Evolutionary conservation across 2,797 vertebrate species (phyloP).

Genomic region (Siniperca scherzeri): DNA sequence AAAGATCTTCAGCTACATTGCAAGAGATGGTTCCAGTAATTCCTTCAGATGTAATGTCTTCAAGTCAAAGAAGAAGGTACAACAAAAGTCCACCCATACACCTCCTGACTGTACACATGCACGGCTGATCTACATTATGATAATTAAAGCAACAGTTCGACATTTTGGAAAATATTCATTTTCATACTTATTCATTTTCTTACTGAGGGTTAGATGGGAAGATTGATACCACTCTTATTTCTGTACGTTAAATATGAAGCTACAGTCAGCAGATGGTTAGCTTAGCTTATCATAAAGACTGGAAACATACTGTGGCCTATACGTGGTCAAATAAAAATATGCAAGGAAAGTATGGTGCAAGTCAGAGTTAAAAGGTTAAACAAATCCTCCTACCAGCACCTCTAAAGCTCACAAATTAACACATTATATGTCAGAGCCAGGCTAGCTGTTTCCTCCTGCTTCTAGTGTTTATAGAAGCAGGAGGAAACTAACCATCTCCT

Average conservation of each 20-base stretch:
- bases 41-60: slow-evolving; percentile 93
- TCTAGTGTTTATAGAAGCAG: neutral
- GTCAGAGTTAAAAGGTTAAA: no score
- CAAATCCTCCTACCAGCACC: no score
- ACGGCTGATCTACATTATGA: neutral
- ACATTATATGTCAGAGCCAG: neutral
- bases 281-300: neutral
- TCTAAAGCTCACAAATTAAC: neutral
- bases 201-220: neutral
- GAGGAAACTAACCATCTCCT: neutral
- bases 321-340: no score
- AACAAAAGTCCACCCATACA: neutral
- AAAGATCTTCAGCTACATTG: slow-evolving; percentile 93
- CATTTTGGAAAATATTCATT: neutral
- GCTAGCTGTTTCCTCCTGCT: neutral
- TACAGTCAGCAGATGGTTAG: neutral
- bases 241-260: neutral
- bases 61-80: slow-evolving; percentile 93
- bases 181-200: neutral
- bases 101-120: neutral
- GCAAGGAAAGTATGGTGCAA: no score
- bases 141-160: neutral
- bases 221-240: neutral
- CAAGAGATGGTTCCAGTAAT: slow-evolving; percentile 88
- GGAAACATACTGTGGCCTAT: neutral